These are phyloP conservation scores for Pachydiplax longipennis DNA, from an alignment of 2,888 invertebrate genomes.

Conservation along the genomic window DNA sequence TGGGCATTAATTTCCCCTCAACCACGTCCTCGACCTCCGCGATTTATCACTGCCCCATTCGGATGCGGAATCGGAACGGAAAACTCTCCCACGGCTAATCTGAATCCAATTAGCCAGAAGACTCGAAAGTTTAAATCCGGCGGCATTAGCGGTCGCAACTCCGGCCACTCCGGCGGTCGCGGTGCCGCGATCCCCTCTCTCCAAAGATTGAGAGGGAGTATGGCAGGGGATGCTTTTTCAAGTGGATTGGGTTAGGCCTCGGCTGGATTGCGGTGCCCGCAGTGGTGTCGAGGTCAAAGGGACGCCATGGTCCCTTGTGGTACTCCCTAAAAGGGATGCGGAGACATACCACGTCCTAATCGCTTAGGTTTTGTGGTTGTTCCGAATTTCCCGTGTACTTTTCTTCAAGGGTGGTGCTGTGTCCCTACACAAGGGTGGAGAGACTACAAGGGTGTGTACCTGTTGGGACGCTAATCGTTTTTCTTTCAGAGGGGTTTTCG, in stretches of 20 bases:
- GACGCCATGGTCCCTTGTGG: neutral
- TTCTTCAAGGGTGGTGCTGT: neutral
- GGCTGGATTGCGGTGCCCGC: neutral
- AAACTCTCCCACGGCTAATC: neutral
- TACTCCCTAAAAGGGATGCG: neutral
- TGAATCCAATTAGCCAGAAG: neutral
- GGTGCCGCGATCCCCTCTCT: neutral
- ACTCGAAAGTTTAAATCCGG: neutral
- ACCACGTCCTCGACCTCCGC: neutral
- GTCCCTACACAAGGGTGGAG: neutral
- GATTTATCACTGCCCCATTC: neutral
- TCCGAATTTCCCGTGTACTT: neutral
- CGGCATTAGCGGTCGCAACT: neutral
- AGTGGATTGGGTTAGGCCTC: neutral
- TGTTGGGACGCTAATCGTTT: neutral
- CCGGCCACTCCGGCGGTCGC: neutral
- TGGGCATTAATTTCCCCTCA: neutral
- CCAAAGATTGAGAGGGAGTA: no score
- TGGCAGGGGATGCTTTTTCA: no score
- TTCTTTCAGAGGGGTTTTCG: neutral
- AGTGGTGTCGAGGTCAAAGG: neutral
- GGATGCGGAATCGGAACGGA: neutral
- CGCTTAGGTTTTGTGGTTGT: neutral
- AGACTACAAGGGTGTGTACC: neutral
- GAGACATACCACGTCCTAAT: neutral